Evolutionary conservation across 2,888 invertebrate genomes (phyloP).

Genomic region (Calliphora vomitoria): DNA sequence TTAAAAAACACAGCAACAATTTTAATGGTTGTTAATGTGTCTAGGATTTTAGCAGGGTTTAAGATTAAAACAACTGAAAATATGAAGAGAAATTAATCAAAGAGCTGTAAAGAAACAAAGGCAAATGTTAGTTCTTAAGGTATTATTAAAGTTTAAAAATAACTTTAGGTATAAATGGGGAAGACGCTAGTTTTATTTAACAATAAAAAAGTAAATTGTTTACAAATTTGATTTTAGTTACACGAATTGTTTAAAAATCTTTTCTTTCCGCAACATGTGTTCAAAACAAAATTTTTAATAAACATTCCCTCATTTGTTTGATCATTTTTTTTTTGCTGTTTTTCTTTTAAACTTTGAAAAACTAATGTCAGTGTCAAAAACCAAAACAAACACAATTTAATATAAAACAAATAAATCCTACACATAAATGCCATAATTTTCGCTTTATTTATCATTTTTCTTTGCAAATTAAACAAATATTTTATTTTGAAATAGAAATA

Average conservation of each 20-base stretch:
- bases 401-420: neutral
- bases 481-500: neutral
- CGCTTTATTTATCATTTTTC: constrained; percentile 8
- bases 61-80: constrained; percentile 19
- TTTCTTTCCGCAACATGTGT: neutral
- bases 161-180: too few species aligned
- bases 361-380: constrained; percentile 35
- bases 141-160: neutral
- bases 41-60: constrained; percentile 40
- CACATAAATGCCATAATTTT: constrained; percentile 30
- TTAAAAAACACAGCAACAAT: neutral
- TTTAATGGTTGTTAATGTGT: constrained; percentile 63
- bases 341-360: neutral
- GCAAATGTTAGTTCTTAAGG: neutral
- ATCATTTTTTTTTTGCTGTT: neutral
- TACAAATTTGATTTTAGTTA: too few species aligned
- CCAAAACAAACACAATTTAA: neutral
- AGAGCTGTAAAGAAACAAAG: neutral
- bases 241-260: neutral
- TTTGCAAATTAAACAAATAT: constrained; percentile 8
- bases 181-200: too few species aligned
- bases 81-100: constrained; percentile 31
- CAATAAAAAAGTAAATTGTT: too few species aligned
- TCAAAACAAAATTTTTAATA: too few species aligned
- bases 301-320: neutral